Evolutionary conservation across 2,888 invertebrate genomes (phyloP).

Genomic region (Machimus atricapillus): DNA sequence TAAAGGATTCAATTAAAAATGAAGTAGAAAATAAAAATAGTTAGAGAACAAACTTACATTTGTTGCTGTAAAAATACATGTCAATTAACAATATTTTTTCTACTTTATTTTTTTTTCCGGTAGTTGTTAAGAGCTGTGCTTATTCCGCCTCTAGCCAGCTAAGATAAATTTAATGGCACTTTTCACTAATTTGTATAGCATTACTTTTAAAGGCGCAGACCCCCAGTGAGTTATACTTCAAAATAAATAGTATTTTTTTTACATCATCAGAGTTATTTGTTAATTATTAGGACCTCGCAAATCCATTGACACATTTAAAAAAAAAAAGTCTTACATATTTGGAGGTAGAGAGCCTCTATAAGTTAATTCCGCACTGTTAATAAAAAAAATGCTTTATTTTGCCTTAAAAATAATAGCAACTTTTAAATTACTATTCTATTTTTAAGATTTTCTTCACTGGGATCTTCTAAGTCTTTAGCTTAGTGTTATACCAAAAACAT

Average conservation of each 20-base stretch:
- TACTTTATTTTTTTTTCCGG: not conserved
- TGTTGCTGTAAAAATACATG: constrained; percentile 27
- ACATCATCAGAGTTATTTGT: not conserved
- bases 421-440: not conserved
- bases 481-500: not conserved
- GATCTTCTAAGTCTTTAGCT: not conserved
- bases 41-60: constrained; percentile 51
- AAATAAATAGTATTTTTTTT: not conserved
- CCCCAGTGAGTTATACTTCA: not conserved
- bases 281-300: not conserved
- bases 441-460: not conserved
- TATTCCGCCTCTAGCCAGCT: constrained; percentile 10
- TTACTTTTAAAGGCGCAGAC: not conserved
- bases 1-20: constrained; percentile 59
- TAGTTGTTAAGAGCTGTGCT: constrained; percentile 28
- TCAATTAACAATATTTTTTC: constrained; percentile 35
- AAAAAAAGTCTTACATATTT: not conserved
- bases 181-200: not conserved
- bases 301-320: not conserved
- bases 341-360: not conserved
- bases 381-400: no score
- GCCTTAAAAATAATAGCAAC: no score
- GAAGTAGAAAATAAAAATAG: constrained; percentile 62
- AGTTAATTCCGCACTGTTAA: no score
- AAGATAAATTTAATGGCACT: constrained; percentile 21